Percentiles rank a stretch among this genome's conserved stretches.
phyloP scores from a whole-genome alignment of 2,797 vertebrate species.

The Rhinichthys osculus region DNA sequence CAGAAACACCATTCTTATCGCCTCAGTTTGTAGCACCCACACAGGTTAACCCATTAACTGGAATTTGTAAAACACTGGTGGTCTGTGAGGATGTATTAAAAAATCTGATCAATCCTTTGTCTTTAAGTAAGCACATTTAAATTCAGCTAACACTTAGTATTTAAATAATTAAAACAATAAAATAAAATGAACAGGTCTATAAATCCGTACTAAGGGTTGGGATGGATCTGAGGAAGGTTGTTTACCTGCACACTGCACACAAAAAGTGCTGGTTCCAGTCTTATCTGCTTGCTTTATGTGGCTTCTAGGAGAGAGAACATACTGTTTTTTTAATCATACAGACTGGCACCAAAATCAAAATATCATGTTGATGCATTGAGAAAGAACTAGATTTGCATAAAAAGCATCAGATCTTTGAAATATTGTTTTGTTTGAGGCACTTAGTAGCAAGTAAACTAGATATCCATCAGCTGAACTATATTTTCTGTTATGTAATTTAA shows the following conservation, averaged over 20 bases:
- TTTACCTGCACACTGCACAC: too few species aligned
- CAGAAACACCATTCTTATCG: slow-evolving; percentile 43
- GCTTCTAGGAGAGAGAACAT: too few species aligned
- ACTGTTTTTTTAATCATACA: too few species aligned
- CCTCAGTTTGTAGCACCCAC: slow-evolving; percentile 46
- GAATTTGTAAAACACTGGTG: background rate
- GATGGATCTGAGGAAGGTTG: too few species aligned
- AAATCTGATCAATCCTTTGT: background rate
- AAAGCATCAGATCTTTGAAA: background rate
- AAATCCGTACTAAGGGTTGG: too few species aligned
- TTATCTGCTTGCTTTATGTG: background rate
- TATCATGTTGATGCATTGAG: background rate
- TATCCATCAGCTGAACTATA: background rate
- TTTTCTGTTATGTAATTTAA: background rate
- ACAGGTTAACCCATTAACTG: slow-evolving; percentile 21
- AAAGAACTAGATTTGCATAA: background rate
- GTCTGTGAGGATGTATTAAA: background rate
- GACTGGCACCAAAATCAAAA: background rate
- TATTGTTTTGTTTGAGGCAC: background rate
- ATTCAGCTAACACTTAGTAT: too few species aligned
- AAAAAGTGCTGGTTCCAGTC: too few species aligned
- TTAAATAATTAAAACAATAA: too few species aligned
- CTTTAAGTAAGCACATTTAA: background rate
- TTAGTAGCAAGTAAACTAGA: background rate
- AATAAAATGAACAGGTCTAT: too few species aligned